Percentiles rank a stretch among this genome's conserved stretches.
These are phyloP conservation scores for Palythoa heliodiscus DNA, from an alignment of 92 coral and sea anemone species.

Conservation along the genomic window DNA sequence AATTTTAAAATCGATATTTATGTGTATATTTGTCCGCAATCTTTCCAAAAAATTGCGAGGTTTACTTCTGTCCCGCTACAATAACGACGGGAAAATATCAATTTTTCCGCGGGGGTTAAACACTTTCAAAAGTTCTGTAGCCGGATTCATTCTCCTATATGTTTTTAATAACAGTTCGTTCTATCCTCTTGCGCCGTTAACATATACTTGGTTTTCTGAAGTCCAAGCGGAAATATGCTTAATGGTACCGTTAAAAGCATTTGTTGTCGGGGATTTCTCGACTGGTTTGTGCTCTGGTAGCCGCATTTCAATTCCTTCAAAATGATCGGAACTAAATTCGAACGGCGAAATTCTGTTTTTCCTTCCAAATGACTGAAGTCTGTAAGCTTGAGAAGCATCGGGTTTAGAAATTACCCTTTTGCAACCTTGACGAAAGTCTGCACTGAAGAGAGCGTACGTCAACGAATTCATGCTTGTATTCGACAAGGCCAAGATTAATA, in stretches of 20 bases:
- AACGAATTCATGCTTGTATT: constrained; percentile 74
- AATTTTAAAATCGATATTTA: neutral
- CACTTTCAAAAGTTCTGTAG: neutral
- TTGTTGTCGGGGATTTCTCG: constrained; percentile 46
- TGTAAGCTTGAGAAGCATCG: constrained; percentile 91
- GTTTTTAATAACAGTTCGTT: neutral
- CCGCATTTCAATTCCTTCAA: constrained; percentile 75
- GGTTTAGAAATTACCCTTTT: constrained; percentile 86
- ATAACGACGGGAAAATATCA: neutral
- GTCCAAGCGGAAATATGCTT: constrained; percentile 24
- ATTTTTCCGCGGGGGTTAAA: neutral
- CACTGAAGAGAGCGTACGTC: constrained; percentile 83
- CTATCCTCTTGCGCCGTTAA: constrained; percentile 9
- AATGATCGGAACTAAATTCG: constrained; percentile 83
- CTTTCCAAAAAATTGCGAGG: neutral
- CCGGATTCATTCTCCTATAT: neutral
- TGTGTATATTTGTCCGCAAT: neutral
- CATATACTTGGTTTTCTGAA: neutral
- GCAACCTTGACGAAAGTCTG: constrained; percentile 94
- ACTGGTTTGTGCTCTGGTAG: constrained; percentile 74
- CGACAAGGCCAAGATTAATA: constrained; percentile 64
- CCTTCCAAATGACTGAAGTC: constrained; percentile 80
- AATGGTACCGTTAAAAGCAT: constrained; percentile 1
- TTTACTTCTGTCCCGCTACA: neutral
- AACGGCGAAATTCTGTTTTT: constrained; percentile 84